A percentile compares a stretch with the other conserved stretches of the same genome.
These are phyloP conservation scores for Chiloscyllium punctatum DNA, from an alignment of 2,797 vertebrate species.

Conservation along the genomic window DNA sequence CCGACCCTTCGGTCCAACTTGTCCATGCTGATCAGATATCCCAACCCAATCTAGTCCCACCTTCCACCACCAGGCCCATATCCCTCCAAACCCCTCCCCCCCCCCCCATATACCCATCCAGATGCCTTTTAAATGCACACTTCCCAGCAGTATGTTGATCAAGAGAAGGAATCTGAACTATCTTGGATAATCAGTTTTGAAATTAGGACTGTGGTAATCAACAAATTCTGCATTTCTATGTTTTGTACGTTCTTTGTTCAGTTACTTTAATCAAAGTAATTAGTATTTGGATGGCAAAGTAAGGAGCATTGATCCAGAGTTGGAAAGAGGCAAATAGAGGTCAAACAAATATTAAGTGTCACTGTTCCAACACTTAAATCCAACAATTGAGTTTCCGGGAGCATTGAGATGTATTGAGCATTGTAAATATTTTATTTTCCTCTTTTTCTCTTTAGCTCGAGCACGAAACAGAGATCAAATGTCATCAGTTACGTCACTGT, in stretches of 20 bases:
- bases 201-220: not conserved
- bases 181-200: not conserved
- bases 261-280: not conserved
- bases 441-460: constrained; percentile 55
- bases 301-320: not conserved
- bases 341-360: not conserved
- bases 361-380: not conserved
- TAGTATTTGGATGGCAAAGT: not conserved
- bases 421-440: not conserved
- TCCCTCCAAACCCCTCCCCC: no score
- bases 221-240: not conserved
- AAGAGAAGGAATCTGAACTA: not conserved
- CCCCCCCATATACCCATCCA: no score
- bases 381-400: not conserved
- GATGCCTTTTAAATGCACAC: not conserved
- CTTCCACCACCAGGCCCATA: no score
- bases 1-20: no score
- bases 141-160: not conserved
- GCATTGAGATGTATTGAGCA: not conserved
- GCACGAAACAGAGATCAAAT: constrained; percentile 79
- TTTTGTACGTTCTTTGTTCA: not conserved
- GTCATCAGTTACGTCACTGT: constrained; percentile 98
- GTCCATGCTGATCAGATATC: no score
- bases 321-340: not conserved
- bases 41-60: no score